These are phyloP conservation scores for Rhadina sibilatrix DNA, from an alignment of 2,113 vertebrate genomes.

Conservation along the genomic window DNA sequence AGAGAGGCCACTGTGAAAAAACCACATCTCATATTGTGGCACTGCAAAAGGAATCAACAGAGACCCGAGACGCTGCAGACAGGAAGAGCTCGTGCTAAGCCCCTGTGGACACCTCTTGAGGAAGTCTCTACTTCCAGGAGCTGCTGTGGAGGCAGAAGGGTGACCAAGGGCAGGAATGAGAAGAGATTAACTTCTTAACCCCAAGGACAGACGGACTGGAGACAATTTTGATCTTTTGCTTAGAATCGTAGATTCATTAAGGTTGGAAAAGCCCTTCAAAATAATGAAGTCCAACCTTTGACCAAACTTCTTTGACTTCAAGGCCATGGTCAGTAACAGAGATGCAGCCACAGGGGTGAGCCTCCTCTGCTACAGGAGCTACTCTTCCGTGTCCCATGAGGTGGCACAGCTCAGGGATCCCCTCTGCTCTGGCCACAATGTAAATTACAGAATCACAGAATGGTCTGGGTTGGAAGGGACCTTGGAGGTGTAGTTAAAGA, in stretches of 20 bases:
- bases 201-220: not conserved
- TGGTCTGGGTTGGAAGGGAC: not conserved
- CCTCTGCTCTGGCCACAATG: not conserved
- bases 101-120: not conserved
- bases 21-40: not conserved
- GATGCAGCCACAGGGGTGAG: not conserved
- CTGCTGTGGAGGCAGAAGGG: not conserved
- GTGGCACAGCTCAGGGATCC: not conserved
- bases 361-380: not conserved
- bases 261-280: not conserved
- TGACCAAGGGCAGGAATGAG: not conserved
- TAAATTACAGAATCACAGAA: not conserved
- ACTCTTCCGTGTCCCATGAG: rapidly evolving
- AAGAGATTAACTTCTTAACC: not conserved
- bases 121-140: not conserved
- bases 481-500: not conserved
- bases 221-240: not conserved
- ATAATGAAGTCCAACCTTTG: not conserved
- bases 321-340: not conserved
- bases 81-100: not conserved
- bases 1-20: not conserved
- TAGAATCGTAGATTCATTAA: not conserved
- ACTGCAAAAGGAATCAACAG: not conserved
- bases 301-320: not conserved
- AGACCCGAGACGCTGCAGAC: not conserved